Evolutionary conservation across 1,140 invertebrate genomes (phyloP).

Genomic region (Popillia japonica): DNA sequence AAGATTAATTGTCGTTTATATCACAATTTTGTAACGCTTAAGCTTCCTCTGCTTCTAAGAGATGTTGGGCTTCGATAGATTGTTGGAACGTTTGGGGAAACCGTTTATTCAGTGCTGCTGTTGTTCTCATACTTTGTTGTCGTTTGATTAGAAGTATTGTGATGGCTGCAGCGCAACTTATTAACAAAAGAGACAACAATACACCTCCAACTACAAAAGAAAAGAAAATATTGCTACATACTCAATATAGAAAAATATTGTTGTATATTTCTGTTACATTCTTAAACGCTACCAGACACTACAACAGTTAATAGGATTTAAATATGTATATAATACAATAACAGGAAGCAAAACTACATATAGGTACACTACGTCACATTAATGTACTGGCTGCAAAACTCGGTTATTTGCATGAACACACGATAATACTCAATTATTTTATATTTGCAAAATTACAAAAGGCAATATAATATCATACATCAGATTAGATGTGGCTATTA

Average conservation of each 20-base stretch:
- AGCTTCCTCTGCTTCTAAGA: slow-evolving; percentile 57
- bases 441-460: too few relatives aligned
- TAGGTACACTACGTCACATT: too few relatives aligned
- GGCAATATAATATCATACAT: too few relatives aligned
- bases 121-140: slow-evolving; percentile 56
- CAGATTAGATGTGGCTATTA: too few relatives aligned
- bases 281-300: too few relatives aligned
- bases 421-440: too few relatives aligned
- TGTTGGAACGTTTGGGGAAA: slow-evolving; percentile 57
- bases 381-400: too few relatives aligned
- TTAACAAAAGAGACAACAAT: slow-evolving; percentile 51
- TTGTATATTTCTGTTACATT: not conserved
- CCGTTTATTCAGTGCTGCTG: slow-evolving; percentile 56
- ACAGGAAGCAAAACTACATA: too few relatives aligned
- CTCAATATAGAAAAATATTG: not conserved
- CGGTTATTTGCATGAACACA: too few relatives aligned
- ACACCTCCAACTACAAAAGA: slow-evolving; percentile 55
- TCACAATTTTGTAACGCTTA: slow-evolving; percentile 33
- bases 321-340: too few relatives aligned
- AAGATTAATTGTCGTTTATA: slow-evolving; percentile 3
- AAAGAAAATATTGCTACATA: not conserved
- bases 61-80: slow-evolving; percentile 57
- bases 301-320: too few relatives aligned
- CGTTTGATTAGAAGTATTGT: slow-evolving; percentile 56
- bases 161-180: slow-evolving; percentile 52